Conservation (phyloP, 2,797 vertebrate species). For the Aratinga solstitialis region DNA sequence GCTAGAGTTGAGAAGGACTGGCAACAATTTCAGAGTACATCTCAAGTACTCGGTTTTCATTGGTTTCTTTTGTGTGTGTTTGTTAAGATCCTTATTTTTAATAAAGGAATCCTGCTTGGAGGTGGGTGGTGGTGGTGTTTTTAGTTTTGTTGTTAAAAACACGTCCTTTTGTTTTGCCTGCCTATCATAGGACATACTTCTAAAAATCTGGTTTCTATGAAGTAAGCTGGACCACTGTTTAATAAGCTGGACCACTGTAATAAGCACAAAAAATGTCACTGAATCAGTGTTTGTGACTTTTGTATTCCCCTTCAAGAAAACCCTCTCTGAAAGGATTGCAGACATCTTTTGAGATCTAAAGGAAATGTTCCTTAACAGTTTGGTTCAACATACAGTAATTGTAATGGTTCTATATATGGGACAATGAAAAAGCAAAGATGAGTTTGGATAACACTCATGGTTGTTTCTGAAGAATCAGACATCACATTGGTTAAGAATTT, state of each 20-base stretch:
- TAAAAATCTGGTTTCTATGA: not conserved
- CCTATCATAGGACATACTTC: not conserved
- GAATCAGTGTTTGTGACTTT: not conserved
- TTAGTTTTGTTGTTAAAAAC: not conserved
- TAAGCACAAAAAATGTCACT: not conserved
- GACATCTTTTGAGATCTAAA: not conserved
- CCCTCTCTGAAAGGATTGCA: not conserved
- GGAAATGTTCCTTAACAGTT: not conserved
- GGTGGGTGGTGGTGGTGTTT: accelerated
- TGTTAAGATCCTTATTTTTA: not conserved
- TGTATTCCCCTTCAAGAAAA: not conserved
- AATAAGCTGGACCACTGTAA: not conserved
- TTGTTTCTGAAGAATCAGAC: not conserved
- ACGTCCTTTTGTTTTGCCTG: not conserved
- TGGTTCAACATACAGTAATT: not conserved
- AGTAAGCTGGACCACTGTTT: not conserved
- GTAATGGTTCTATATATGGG: not conserved
- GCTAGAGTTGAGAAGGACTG: not conserved
- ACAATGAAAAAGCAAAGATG: not conserved
- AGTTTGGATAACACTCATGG: not conserved
- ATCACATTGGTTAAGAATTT: not conserved
- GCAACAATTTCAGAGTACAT: not conserved
- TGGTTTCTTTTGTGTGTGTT: not conserved
- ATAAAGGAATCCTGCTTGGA: not conserved
- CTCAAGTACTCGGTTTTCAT: not conserved